Evolutionary conservation across 2,888 invertebrate species (phyloP), one percentile per base, ranked within the genome.

Genomic region (Microplitis manilae): DNA sequence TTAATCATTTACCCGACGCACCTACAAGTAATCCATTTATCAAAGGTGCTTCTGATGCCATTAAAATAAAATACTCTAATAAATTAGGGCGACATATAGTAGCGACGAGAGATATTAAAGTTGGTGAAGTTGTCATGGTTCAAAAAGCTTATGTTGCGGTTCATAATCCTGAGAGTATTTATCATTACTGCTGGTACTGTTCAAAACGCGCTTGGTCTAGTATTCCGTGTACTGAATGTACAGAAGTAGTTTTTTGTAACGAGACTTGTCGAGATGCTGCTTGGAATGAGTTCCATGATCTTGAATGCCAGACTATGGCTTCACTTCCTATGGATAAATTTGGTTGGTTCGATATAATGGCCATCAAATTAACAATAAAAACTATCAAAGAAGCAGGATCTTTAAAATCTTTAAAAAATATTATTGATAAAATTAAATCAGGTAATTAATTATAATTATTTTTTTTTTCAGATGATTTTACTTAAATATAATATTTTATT

Each of bases 91-190:
- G 96, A 68, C 94, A 94, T 87, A 90, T 97, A 4, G 90, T 94
- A 71, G 94, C 96, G 0, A 92, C 91, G 17, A 91, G 92, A 78
- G 92, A 94, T 85, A 93, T 96, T 77, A 87, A 91, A 81, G 93
- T 94, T 0, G 96, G 96, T 68, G 96, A 97, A 87, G 90, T 96
- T 6, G 87, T 98, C 59, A 94, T 93, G 1, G 91, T 94, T 68
- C 97, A 98, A 89, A 91, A 94, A 76, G 95, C 97, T 0, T 97
- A 94, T 87, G 91, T 93, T 30, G 84, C 8, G 91, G 91, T 59
- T 81, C 9, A 5, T 79, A 80, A 17, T 79, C 65, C 1, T 61
- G 0, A 39, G 62, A 15, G 41, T 73, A 73, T 7, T 72, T 20
- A 1, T 50, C n/a, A 2, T 59, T 39, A 59, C 71, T 71, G 15